phyloP scores from a whole-genome alignment of 2,888 invertebrate species.

The Apotomis betuletana region DNA sequence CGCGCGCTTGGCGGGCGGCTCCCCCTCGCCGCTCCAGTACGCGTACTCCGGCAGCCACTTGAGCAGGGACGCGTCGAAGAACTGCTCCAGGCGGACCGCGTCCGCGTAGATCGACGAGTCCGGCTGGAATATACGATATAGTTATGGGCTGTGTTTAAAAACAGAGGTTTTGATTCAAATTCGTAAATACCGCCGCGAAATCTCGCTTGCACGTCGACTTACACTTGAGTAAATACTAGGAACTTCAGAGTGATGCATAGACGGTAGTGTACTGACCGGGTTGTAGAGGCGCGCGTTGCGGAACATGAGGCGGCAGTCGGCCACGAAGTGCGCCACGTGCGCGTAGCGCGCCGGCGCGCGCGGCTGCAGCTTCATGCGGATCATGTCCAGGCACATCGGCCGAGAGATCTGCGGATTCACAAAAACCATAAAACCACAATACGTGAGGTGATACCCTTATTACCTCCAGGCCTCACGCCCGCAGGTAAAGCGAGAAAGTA shows the following conservation, averaged over 20 bases:
- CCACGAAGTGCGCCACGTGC: slow-evolving; percentile 88
- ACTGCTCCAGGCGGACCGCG: slow-evolving; percentile 92
- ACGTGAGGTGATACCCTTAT: no score
- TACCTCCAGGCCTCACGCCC: no score
- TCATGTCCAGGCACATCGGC: slow-evolving; percentile 93
- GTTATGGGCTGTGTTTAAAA: no score
- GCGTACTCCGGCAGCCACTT: slow-evolving; percentile 92
- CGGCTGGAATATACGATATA: slow-evolving; percentile 74
- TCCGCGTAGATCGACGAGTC: slow-evolving; percentile 90
- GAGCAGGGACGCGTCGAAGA: slow-evolving; percentile 91
- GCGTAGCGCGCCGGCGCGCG: slow-evolving; percentile 88
- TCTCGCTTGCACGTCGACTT: no score
- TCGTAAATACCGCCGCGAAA: no score
- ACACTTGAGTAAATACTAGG: neutral
- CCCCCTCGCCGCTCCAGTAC: slow-evolving; percentile 76
- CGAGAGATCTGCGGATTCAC: slow-evolving; percentile 83
- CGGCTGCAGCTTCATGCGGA: slow-evolving; percentile 91
- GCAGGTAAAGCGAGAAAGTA: no score
- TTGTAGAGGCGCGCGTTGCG: slow-evolving; percentile 94
- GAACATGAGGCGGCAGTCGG: slow-evolving; percentile 93
- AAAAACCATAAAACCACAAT: no score
- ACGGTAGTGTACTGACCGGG: slow-evolving; percentile 79
- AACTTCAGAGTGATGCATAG: neutral
- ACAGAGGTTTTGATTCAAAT: no score
- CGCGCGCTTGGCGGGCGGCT: slow-evolving; percentile 66